phyloP scores from a whole-genome alignment of 1,140 invertebrate species.

The Diorhabda carinulata region DNA sequence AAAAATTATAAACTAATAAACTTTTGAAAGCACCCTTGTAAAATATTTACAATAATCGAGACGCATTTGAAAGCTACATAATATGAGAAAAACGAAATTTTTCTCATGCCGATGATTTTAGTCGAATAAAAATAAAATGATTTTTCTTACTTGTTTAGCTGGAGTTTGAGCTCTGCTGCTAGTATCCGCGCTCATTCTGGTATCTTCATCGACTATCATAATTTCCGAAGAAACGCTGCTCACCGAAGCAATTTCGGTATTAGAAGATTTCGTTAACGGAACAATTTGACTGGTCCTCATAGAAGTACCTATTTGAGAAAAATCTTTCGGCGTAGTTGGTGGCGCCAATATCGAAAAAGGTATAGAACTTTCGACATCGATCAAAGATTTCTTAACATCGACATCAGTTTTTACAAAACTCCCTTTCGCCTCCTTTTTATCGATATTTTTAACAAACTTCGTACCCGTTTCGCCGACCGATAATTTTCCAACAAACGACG shows the following conservation, averaged over 20 bases:
- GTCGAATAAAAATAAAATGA: no score
- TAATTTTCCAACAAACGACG: no score
- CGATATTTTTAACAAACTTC: neutral
- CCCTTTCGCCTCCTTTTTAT: neutral
- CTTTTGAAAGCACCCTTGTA: no score
- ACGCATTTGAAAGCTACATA: no score
- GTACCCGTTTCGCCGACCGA: neutral
- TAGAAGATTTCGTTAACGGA: slow-evolving; percentile 8
- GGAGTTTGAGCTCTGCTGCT: slow-evolving; percentile 54
- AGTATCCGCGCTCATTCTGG: slow-evolving; percentile 79
- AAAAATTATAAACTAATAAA: no score
- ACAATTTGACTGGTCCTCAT: neutral
- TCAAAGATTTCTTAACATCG: neutral
- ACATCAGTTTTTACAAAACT: neutral
- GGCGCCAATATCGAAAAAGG: slow-evolving; percentile 8
- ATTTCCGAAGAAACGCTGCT: slow-evolving; percentile 30
- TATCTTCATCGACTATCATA: slow-evolving; percentile 68
- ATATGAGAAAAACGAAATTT: no score
- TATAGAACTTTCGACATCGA: neutral
- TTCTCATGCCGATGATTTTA: no score
- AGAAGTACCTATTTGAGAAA: slow-evolving; percentile 6
- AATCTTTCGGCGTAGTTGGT: slow-evolving; percentile 4
- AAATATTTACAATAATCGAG: no score
- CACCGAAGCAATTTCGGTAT: slow-evolving; percentile 8
- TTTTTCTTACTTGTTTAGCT: slow-evolving; percentile 41